Evolutionary conservation across 2,888 invertebrate species (phyloP).

Genomic region (Seira musarum): DNA sequence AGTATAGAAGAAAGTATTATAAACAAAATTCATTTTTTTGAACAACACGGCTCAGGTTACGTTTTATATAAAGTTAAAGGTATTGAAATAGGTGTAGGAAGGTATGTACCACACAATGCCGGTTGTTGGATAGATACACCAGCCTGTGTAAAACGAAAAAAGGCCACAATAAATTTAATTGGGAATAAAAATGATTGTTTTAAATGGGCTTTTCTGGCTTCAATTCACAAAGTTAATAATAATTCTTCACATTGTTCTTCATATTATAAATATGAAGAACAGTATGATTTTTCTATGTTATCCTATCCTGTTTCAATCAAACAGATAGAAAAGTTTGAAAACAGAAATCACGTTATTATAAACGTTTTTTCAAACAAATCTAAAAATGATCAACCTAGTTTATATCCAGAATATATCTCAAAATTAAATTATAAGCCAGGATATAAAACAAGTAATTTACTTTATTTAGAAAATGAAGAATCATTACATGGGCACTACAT

Average conservation of each 20-base stretch:
- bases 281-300: conserved; percentile 25
- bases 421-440: neutral
- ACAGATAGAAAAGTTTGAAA: conserved; percentile 10
- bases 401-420: conserved; percentile 21
- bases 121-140: conserved; percentile 6
- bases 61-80: neutral
- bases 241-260: neutral
- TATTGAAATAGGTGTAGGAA: neutral
- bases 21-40: conserved; percentile 7
- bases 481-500: neutral
- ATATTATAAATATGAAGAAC: conserved; percentile 1
- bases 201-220: conserved; percentile 18
- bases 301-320: neutral
- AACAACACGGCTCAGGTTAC: neutral
- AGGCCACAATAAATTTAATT: neutral
- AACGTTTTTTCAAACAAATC: conserved; percentile 39
- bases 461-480: neutral
- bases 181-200: conserved; percentile 8
- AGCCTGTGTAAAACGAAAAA: neutral
- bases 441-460: neutral
- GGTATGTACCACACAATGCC: neutral
- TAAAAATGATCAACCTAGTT: too few relatives aligned
- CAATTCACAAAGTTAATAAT: neutral
- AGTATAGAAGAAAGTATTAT: neutral
- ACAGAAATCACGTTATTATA: neutral